Conservation (phyloP, 2,113 vertebrate species). For the Bungarus multicinctus region DNA sequence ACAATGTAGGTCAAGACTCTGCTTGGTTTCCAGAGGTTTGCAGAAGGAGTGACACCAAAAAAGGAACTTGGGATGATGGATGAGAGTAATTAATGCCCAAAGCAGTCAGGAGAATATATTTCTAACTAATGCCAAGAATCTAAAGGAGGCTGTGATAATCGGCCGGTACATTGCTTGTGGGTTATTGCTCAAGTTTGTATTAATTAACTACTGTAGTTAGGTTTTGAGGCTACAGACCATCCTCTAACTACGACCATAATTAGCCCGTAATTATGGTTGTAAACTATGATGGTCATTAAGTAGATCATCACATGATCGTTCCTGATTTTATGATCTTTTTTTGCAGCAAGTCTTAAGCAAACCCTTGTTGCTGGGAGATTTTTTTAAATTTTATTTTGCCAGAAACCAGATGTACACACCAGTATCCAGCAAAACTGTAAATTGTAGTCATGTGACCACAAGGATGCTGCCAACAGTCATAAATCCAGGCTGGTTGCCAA, state of each 20-base stretch:
- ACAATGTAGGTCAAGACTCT: neutral
- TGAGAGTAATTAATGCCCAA: neutral
- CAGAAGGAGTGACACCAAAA: neutral
- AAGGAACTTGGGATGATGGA: neutral
- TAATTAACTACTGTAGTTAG: neutral
- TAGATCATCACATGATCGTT: neutral
- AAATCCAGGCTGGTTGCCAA: neutral
- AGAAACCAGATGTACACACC: neutral
- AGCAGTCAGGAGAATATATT: neutral
- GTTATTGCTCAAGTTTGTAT: neutral
- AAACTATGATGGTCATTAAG: neutral
- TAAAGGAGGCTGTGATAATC: neutral
- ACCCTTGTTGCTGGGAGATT: neutral
- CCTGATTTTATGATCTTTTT: neutral
- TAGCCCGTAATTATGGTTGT: neutral
- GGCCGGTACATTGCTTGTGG: neutral
- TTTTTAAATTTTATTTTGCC: neutral
- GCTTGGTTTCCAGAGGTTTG: neutral
- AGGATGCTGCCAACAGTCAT: neutral
- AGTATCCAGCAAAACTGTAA: neutral
- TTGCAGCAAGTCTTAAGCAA: neutral
- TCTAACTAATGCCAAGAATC: neutral
- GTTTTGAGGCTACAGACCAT: neutral
- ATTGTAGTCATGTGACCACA: neutral
- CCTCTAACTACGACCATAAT: neutral